Evolutionary conservation across 2,888 invertebrate genomes (phyloP).

Genomic region (Petrophora chlorosata): DNA sequence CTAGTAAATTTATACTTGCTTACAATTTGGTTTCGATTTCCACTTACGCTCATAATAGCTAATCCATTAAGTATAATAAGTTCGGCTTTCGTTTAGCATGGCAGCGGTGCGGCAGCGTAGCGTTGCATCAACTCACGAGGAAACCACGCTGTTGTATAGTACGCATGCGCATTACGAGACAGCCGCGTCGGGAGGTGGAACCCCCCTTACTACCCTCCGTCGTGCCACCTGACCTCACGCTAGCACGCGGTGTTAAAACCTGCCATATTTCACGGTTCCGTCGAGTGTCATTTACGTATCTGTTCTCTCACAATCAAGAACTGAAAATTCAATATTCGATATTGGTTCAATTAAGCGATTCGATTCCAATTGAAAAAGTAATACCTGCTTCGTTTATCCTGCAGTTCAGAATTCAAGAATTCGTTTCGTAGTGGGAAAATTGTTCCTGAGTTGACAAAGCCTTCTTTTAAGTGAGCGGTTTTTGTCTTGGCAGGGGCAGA

Average conservation of each 20-base stretch:
- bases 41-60: slow-evolving; percentile 11
- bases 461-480: slow-evolving; percentile 52
- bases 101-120: slow-evolving; percentile 34
- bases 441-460: slow-evolving; percentile 46
- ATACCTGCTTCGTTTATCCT: slow-evolving; percentile 31
- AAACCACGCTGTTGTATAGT: slow-evolving; percentile 70
- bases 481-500: slow-evolving; percentile 62
- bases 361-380: slow-evolving; percentile 30
- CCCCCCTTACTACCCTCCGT: slow-evolving; percentile 41
- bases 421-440: slow-evolving; percentile 41
- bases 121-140: slow-evolving; percentile 66
- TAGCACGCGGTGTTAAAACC: slow-evolving; percentile 66
- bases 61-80: slow-evolving; percentile 11
- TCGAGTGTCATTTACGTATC: slow-evolving; percentile 61
- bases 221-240: slow-evolving; percentile 49
- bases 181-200: slow-evolving; percentile 31
- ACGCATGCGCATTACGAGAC: slow-evolving; percentile 66
- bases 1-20: neutral
- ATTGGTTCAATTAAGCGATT: slow-evolving; percentile 33
- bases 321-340: slow-evolving; percentile 60
- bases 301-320: slow-evolving; percentile 62
- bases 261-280: slow-evolving; percentile 66
- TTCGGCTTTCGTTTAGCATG: slow-evolving; percentile 27
- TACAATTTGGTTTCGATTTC: neutral
- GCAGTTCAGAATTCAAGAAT: slow-evolving; percentile 28